phyloP scores from a whole-genome alignment of 2,888 invertebrate genomes.

The Abrostola triplasia region DNA sequence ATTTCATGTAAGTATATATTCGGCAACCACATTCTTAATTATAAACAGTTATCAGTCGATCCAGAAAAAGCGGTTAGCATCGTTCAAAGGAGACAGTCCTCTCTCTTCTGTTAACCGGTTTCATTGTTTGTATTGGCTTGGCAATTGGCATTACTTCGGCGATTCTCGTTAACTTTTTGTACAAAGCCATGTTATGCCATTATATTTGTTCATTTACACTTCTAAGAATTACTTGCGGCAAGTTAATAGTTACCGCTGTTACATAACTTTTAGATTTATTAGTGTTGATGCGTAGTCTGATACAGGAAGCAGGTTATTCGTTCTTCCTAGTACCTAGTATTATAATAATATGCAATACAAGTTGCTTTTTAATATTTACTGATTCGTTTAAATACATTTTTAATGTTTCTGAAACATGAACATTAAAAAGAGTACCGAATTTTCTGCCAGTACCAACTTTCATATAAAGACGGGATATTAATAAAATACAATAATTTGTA shows the following conservation, averaged over 20 bases:
- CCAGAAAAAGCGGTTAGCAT: background rate
- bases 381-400: no score
- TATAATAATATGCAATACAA: no score
- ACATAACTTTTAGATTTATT: background rate
- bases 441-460: no score
- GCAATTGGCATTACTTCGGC: background rate
- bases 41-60: background rate
- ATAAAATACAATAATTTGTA: background rate
- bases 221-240: background rate
- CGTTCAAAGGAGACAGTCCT: background rate
- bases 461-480: no score
- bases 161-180: background rate
- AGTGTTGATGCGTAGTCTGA: no score
- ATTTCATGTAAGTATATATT: background rate
- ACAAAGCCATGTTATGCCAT: background rate
- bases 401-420: no score
- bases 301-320: no score
- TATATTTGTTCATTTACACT: slow-evolving; percentile 1
- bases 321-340: no score
- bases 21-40: slow-evolving; percentile 3
- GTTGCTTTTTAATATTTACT: no score
- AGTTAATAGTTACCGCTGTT: background rate
- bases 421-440: no score
- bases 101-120: background rate
- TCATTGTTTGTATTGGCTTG: background rate